Conservation (phyloP, 2,888 invertebrate species). For the Drosophila nr. perissopoda region DNA sequence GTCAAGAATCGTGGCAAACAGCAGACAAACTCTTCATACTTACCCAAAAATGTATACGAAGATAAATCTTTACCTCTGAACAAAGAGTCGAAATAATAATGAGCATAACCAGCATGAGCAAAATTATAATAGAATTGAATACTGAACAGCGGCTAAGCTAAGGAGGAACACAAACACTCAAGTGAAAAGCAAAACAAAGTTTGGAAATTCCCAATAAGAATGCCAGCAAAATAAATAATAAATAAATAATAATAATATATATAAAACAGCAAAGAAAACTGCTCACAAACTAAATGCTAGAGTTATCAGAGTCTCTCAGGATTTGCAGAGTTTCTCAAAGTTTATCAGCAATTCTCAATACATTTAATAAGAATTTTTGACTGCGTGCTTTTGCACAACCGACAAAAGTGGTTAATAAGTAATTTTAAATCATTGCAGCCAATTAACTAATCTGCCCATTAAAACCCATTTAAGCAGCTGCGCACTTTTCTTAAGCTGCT, state of each 20-base stretch:
- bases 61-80: slow-evolving; percentile 52
- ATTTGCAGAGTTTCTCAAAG: slow-evolving; percentile 45
- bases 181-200: slow-evolving; percentile 59
- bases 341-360: slow-evolving; percentile 63
- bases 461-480: neutral
- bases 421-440: neutral
- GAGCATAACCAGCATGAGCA: slow-evolving; percentile 65
- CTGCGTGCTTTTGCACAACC: slow-evolving; percentile 6
- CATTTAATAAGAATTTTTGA: slow-evolving; percentile 50
- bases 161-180: slow-evolving; percentile 46
- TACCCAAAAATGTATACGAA: slow-evolving; percentile 51
- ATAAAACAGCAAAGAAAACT: slow-evolving; percentile 23
- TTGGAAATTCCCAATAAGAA: slow-evolving; percentile 27
- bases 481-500: neutral
- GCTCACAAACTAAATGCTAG: slow-evolving; percentile 49
- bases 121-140: slow-evolving; percentile 72
- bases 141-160: slow-evolving; percentile 47
- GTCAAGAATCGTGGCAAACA: slow-evolving; percentile 34
- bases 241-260: neutral
- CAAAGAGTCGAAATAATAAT: slow-evolving; percentile 41
- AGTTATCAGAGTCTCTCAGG: slow-evolving; percentile 39
- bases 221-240: neutral
- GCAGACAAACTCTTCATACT: slow-evolving; percentile 43
- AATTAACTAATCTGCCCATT: neutral
- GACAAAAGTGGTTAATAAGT: slow-evolving; percentile 11